Base-by-base conservation (phyloP, 2,888 invertebrate species). In the Bombylius major region DNA sequence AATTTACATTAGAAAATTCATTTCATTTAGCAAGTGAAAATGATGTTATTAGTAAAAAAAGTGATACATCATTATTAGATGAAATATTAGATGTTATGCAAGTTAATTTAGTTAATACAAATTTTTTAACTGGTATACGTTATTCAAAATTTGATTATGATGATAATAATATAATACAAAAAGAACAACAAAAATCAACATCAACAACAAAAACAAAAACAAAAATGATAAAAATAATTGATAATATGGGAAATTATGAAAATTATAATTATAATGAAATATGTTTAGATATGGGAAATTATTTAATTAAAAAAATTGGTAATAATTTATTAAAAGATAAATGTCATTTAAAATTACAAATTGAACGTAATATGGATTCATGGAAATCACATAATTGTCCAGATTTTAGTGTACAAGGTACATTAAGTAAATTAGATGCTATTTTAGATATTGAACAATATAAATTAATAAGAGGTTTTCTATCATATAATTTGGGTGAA, bases 401-500 rank as follows among this genome's bases (percentile, higher is more conserved):
- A 0, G 91, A 94, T 73, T 82, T 91, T 72, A 86, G 87, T 66
- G 79, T 94, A 14, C 85, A 86, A 59, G 96, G 94, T 31, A 84
- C 85, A 39, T 76, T 97, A 58, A 87, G 92, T 4, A 89, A 91
- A 44, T 80, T 96, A 65, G 86, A 89, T 72, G 85, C 86, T 59
- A 82, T 86, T 49, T 72, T 97, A 56, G 89, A 92, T 75, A 79
- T 88, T 51, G 80, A 83, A 51, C 93, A 95, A 72, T 96, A 94
- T 75, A 86, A 87, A 70, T 76, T 96, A 47, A 81, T 97, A 54
- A 82, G 90, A 58, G 95, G 94, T 23, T 80, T 97, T 58, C 77
- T 97, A 8, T 81, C 85, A 4, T 88, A 89, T 74, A 97, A 97
- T 76, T 82, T 97, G 60, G 94, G 91, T 2, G 96, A 95, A 73